A percentile compares a stretch with the other conserved stretches of the same genome.
Evolutionary conservation across 1,140 invertebrate genomes (phyloP).

Genomic region (Drosophila sechellia): DNA sequence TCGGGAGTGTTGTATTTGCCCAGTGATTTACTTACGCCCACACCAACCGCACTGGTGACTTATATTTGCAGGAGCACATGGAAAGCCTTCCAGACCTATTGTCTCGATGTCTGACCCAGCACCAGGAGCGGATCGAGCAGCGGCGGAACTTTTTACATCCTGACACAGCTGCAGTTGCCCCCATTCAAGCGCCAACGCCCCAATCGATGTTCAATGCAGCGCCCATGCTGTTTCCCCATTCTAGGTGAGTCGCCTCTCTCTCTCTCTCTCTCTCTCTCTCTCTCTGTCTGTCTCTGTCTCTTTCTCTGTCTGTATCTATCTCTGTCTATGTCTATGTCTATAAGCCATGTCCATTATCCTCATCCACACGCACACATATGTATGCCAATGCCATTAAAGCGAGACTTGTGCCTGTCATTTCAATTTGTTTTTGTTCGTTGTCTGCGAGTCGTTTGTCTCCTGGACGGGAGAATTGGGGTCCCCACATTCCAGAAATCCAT

Average conservation of each 20-base stretch:
- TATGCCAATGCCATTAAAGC: constrained; percentile 22
- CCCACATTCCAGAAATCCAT: background rate
- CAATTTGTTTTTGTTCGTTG: constrained; percentile 27
- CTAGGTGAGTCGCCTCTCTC: constrained; percentile 71
- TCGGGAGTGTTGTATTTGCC: background rate
- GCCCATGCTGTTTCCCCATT: constrained; percentile 84
- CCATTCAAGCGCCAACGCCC: constrained; percentile 77
- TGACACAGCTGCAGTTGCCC: constrained; percentile 89
- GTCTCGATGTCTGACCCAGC: constrained; percentile 89
- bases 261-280: constrained; percentile 11
- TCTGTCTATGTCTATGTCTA: background rate
- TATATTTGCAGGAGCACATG: constrained; percentile 84
- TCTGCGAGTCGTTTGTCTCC: constrained; percentile 24
- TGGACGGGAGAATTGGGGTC: constrained; percentile 1
- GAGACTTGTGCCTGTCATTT: constrained; percentile 30
- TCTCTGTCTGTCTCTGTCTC: background rate
- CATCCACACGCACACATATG: constrained; percentile 12
- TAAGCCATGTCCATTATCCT: constrained; percentile 43
- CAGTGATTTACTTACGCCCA: background rate
- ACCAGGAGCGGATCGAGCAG: constrained; percentile 89
- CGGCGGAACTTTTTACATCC: constrained; percentile 93
- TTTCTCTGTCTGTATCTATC: constrained; percentile 10
- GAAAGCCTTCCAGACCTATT: constrained; percentile 93
- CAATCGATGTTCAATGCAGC: constrained; percentile 84
- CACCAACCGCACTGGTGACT: too few species aligned